Evolutionary conservation across 2,797 vertebrate species (phyloP), one percentile per base, ranked within the genome.

Genomic region (Lerista edwardsae): DNA sequence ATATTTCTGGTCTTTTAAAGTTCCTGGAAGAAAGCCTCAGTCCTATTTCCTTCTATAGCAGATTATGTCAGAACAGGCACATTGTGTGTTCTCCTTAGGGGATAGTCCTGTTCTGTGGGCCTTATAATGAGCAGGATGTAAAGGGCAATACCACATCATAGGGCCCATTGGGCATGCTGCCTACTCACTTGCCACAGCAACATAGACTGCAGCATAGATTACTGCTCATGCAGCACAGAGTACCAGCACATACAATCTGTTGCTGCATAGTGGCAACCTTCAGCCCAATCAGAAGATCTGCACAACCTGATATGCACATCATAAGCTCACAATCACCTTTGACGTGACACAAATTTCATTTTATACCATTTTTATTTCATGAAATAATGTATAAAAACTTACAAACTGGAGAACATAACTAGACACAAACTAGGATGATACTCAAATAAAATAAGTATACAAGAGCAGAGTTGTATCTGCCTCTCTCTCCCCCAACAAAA

Each of bases 331-430:
- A 67, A 36, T 41, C 51, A 85, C 27, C 21, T 69, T n/a, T 69
- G 41, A 76, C 25, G 47, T 39, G 29, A 77, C 83, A 90, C 51
- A 84, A 86, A 91, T 67, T 85, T 87, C 93, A 88, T 95, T 95
- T 95, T 95, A 91, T 95, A 94, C 82, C 91, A 91, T 91, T 94
- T 96, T 96, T 96, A 96, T 96, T 96, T 93, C 94, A 92, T 96
- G 95, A 96, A 96, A 95, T 94, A 91, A 95, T 94, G 95, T 96
- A 96, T 96, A 96, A 96, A 96, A 96, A 95, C 95, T 95, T 96
- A 96, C 96, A 96, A 96, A 96, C 96, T 88, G 90, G 94, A 95
- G 94, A 96, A 96, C 95, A 94, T 95, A 96, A 95, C 95, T 96
- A 95, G 95, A 96, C 95, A 96, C 93, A 95, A 89, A 94, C 92